Percentiles rank a stretch among this genome's conserved stretches.
Evolutionary conservation across 2,888 invertebrate species (phyloP).

Genomic region (Apamea crenata): DNA sequence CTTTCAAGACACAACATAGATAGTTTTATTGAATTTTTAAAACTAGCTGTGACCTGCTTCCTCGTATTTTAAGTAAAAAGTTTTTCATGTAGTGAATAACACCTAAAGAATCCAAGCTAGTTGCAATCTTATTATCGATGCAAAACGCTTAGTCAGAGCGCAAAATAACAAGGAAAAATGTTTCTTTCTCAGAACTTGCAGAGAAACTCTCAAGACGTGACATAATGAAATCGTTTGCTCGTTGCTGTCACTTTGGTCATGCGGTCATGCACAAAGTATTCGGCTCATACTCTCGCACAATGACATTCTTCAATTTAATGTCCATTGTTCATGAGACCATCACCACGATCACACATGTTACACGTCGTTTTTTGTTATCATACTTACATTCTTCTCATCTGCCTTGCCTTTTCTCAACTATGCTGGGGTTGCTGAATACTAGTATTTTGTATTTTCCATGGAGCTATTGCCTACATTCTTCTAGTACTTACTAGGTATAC

Average conservation of each 20-base stretch:
- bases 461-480: background rate
- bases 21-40: background rate
- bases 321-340: conserved; percentile 41
- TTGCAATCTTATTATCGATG: conserved; percentile 14
- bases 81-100: background rate
- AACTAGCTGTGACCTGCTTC: background rate
- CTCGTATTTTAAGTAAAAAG: background rate
- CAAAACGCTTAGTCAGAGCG: conserved; percentile 8
- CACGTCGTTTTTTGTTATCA: background rate
- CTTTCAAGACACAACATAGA: background rate
- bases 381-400: background rate
- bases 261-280: conserved; percentile 54
- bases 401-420: background rate
- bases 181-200: conserved; percentile 15
- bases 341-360: background rate
- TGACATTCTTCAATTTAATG: conserved; percentile 52
- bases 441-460: background rate
- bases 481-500: background rate
- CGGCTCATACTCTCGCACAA: conserved; percentile 40
- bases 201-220: conserved; percentile 25
- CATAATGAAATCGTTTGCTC: conserved; percentile 38
- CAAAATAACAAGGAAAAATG: conserved; percentile 29
- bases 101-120: background rate
- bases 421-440: background rate
- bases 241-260: conserved; percentile 32